Conservation (phyloP, 1,140 invertebrate species). For the Mactra quadrangularis region DNA sequence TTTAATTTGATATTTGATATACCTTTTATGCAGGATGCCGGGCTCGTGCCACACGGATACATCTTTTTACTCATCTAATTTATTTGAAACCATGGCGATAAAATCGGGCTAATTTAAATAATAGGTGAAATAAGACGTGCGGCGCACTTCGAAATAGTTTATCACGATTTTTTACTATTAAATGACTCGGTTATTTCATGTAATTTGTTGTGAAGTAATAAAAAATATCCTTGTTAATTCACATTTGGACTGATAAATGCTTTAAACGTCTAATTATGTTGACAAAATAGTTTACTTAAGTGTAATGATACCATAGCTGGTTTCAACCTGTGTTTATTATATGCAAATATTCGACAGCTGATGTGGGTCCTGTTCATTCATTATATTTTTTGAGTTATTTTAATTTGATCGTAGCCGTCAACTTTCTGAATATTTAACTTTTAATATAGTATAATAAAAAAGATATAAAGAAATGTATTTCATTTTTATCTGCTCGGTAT, state of each 20-base stretch:
- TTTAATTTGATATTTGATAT: slow-evolving; percentile 27
- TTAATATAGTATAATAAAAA: no score
- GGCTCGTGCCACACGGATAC: slow-evolving; percentile 32
- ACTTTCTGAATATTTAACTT: no score
- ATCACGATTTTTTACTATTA: slow-evolving; percentile 2
- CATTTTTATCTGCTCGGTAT: no score
- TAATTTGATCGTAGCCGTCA: no score
- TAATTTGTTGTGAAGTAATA: slow-evolving; percentile 28
- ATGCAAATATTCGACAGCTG: slow-evolving; percentile 36
- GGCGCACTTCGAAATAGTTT: slow-evolving; percentile 40
- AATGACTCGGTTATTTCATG: slow-evolving; percentile 34
- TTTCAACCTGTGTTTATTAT: slow-evolving; percentile 26
- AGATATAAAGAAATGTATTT: no score
- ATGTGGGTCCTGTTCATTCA: no score
- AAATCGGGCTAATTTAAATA: slow-evolving; percentile 39
- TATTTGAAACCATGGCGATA: slow-evolving; percentile 43
- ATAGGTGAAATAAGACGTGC: slow-evolving; percentile 38
- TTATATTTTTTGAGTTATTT: no score
- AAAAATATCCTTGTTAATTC: no score
- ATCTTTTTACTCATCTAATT: slow-evolving; percentile 22
- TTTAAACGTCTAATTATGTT: no score
- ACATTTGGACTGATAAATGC: no score
- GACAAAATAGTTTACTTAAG: no score
- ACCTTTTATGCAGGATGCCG: not conserved
- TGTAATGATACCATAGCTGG: no score